A percentile compares a stretch with the other conserved stretches of the same genome.
Conservation (phyloP, 2,113 vertebrate genomes). For the Pampusana beccarii region DNA sequence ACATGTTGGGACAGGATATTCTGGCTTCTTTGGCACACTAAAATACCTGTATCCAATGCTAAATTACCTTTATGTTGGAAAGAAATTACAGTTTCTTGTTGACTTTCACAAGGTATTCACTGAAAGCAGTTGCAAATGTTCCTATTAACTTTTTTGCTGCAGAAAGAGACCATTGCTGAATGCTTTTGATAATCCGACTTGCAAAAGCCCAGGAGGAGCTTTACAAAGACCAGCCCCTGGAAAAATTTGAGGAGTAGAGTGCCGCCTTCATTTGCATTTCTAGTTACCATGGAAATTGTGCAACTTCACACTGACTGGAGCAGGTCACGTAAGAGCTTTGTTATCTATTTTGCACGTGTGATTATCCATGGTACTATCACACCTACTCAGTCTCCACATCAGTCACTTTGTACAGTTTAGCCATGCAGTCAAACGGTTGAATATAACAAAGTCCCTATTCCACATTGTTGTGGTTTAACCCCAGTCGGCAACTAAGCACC, state of each 20-base stretch:
- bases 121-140: not conserved
- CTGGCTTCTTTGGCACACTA: not conserved
- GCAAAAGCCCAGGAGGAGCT: not conserved
- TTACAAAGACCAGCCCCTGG: not conserved
- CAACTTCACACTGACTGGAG: not conserved
- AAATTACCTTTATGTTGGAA: not conserved
- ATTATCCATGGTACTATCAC: not conserved
- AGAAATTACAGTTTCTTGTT: not conserved
- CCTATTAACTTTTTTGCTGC: not conserved
- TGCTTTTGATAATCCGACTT: not conserved
- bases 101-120: not conserved
- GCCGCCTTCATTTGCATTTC: not conserved
- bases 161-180: not conserved
- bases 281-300: not conserved
- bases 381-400: not conserved
- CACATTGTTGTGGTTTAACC: no score
- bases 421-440: not conserved
- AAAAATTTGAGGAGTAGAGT: not conserved
- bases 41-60: not conserved
- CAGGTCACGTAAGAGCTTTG: not conserved
- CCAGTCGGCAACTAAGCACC: no score
- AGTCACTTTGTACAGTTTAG: not conserved
- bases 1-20: constrained; percentile 14
- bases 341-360: not conserved
- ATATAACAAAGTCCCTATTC: not conserved